A percentile compares a stretch with the other conserved stretches of the same genome.
Evolutionary conservation across 2,797 vertebrate genomes (phyloP).

Genomic region (Siniperca scherzeri): DNA sequence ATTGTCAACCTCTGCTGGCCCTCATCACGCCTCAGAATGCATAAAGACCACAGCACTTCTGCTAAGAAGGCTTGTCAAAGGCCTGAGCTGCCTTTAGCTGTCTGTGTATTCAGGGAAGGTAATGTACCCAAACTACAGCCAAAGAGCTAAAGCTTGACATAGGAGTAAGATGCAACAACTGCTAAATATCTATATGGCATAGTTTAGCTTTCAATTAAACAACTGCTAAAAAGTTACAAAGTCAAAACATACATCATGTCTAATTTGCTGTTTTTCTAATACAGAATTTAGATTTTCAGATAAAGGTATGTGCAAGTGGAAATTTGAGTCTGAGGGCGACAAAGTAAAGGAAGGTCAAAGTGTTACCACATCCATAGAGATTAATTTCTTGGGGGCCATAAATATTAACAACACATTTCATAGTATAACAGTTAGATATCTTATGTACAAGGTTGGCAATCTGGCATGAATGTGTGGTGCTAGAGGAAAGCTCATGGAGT

Average conservation of each 20-base stretch:
- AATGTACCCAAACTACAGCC: slow-evolving; percentile 40
- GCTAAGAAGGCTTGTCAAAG: slow-evolving; percentile 67
- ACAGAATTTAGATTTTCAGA: neutral
- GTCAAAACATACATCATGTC: neutral
- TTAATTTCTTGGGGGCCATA: neutral
- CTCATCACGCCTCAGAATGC: slow-evolving; percentile 69
- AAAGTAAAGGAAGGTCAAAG: slow-evolving; percentile 3
- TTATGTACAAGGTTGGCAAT: neutral
- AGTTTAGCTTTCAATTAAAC: neutral
- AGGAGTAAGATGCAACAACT: slow-evolving; percentile 8
- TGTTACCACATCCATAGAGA: neutral
- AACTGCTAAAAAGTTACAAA: neutral
- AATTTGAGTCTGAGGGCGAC: neutral
- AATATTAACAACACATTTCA: slow-evolving; percentile 13
- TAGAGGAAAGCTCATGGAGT: neutral
- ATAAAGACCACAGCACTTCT: slow-evolving; percentile 65
- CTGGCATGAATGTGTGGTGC: neutral
- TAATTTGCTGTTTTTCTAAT: neutral
- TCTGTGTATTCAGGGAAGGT: slow-evolving; percentile 49
- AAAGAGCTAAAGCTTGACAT: slow-evolving; percentile 14
- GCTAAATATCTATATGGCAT: slow-evolving; percentile 2
- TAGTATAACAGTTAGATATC: neutral
- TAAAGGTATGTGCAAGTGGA: neutral
- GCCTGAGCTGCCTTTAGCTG: slow-evolving; percentile 50
- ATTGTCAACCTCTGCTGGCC: slow-evolving; percentile 77